These are phyloP conservation scores for Deilephila porcellus DNA, from an alignment of 2,888 invertebrate genomes.

Conservation along the genomic window DNA sequence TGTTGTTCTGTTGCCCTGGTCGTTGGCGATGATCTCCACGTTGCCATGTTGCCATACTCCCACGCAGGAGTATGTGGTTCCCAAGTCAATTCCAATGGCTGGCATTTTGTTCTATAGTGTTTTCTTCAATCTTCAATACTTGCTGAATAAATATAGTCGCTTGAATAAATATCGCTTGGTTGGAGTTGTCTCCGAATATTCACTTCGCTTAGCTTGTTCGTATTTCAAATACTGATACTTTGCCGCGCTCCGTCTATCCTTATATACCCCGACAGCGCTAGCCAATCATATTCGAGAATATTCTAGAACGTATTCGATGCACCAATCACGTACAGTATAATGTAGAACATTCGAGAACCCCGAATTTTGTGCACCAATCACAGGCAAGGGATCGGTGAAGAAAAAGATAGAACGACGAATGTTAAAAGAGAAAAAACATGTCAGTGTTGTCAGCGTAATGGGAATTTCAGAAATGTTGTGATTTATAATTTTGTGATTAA, in stretches of 20 bases:
- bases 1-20: conserved; percentile 94
- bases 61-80: conserved; percentile 94
- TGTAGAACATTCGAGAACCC: conserved; percentile 58
- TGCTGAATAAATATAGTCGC: conserved; percentile 15
- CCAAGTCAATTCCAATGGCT: conserved; percentile 87
- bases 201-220: conserved; percentile 53
- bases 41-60: conserved; percentile 93
- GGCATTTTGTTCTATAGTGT: conserved; percentile 57
- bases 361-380: conserved; percentile 50
- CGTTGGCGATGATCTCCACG: conserved; percentile 94
- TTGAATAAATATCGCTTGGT: conserved; percentile 38
- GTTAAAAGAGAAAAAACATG: conserved; percentile 41
- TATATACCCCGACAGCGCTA: conserved; percentile 52
- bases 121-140: conserved; percentile 24
- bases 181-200: conserved; percentile 52
- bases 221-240: conserved; percentile 69
- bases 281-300: conserved; percentile 61
- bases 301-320: conserved; percentile 54
- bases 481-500: neutral
- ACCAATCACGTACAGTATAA: conserved; percentile 54
- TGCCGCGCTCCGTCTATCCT: conserved; percentile 58
- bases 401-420: conserved; percentile 42
- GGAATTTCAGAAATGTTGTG: neutral
- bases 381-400: conserved; percentile 29
- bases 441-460: conserved; percentile 29